phyloP scores from a whole-genome alignment of 2,888 invertebrate genomes.

The Trachelus stipa region DNA sequence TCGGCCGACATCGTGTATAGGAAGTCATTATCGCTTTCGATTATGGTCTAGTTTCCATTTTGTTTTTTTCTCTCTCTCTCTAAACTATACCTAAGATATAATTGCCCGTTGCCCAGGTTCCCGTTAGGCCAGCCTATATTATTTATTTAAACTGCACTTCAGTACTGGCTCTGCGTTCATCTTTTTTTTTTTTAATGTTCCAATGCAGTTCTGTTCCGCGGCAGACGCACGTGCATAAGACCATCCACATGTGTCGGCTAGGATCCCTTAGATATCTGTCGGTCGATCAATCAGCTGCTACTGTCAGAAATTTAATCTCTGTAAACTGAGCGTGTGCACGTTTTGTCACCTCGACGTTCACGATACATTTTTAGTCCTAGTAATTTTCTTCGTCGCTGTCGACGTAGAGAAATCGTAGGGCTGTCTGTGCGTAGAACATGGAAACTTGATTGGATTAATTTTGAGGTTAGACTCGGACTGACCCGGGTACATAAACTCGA shows the following conservation, averaged over 20 bases:
- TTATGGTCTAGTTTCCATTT: too few species aligned
- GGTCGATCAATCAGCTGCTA: constrained; percentile 25
- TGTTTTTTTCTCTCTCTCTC: too few species aligned
- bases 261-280: constrained; percentile 17
- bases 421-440: neutral
- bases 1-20: too few species aligned
- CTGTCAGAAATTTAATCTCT: constrained; percentile 24
- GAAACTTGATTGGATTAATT: neutral
- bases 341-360: constrained; percentile 15
- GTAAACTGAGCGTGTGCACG: constrained; percentile 20
- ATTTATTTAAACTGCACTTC: neutral
- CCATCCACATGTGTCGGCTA: neutral
- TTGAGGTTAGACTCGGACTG: neutral
- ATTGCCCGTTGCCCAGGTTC: neutral
- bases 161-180: neutral
- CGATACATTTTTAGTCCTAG: constrained; percentile 8
- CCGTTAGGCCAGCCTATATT: neutral
- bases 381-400: neutral
- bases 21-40: too few species aligned
- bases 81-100: neutral
- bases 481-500: neutral
- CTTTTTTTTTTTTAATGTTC: neutral
- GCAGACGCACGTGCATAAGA: neutral
- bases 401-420: neutral
- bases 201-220: neutral